Evolutionary conservation across 2,888 invertebrate genomes (phyloP), one percentile per base, ranked within the genome.

Genomic region (Drosophila gaucha): DNA sequence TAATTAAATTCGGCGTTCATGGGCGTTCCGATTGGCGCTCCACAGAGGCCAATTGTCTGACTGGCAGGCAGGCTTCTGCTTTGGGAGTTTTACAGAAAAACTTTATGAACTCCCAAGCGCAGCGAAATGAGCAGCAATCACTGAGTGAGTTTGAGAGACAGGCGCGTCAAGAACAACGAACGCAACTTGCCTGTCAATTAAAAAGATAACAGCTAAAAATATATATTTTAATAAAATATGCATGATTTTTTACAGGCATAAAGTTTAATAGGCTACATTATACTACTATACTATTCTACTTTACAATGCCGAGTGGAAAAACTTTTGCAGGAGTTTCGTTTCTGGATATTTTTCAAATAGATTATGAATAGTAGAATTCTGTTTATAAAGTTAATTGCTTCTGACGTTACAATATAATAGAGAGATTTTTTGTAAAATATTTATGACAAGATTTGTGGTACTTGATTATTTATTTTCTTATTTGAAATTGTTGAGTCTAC

Each of bases 1-100:
- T 87, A 84, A 84, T 84, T 84, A 87, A 84, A 84, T 65, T 58
- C 64, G 54, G 50, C 60, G 74, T 59, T 68, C 74, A 43, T 57
- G 58, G 64, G 39, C 44, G 16, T 41, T 31, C 28, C 46, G 39
- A 58, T 49, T 50, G 63, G 20, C 33, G 30, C 22, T 54, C 49
- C 10, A 43, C 36, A 39, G 22, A 38, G 36, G 33, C 50, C 26
- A 52, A 39, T 57, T 41, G 33, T 76, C 68, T 46, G 14, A 43
- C 43, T 41, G 65, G 43, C 67, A 74, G 66, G 26, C 47, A 47
- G 26, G 35, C 22, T 39, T 64, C 22, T 5, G 30, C 30, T 16
- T 26, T 52, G 38, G 14, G 35, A 52, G 38, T 30, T 66, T 49
- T 10, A 20, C 12, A 35, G n/a, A n/a, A 16, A 36, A 74, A 68